Evolutionary conservation across 2,113 vertebrate genomes (phyloP).

Genomic region (Emydocephalus ijimae): DNA sequence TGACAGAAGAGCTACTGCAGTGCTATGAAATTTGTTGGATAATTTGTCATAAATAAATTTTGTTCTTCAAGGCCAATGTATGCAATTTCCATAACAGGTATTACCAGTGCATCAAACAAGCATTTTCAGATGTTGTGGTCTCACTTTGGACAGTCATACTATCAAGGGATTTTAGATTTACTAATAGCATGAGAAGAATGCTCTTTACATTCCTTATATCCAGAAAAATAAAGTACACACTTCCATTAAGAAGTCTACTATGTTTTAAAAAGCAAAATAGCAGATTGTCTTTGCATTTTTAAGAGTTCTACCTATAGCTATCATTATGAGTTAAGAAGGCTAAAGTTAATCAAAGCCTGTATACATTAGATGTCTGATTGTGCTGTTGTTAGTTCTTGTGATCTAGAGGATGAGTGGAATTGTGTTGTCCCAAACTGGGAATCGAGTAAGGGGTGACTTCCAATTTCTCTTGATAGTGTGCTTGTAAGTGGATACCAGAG

Average conservation of each 20-base stretch:
- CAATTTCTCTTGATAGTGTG: slow-evolving; percentile 29
- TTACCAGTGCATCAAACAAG: background rate
- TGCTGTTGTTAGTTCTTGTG: slow-evolving; percentile 14
- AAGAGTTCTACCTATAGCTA: slow-evolving; percentile 25
- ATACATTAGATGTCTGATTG: slow-evolving; percentile 30
- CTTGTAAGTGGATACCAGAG: slow-evolving; percentile 44
- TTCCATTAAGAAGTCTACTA: background rate
- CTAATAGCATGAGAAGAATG: background rate
- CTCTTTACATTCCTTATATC: background rate
- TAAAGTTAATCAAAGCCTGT: slow-evolving; percentile 44
- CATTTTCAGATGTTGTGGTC: background rate
- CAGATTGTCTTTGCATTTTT: background rate
- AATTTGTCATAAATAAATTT: background rate
- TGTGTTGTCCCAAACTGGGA: background rate
- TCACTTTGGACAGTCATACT: background rate
- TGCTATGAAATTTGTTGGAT: background rate
- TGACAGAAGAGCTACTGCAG: background rate
- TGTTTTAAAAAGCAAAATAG: background rate
- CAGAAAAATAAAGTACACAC: background rate
- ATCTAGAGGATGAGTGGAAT: slow-evolving; percentile 1
- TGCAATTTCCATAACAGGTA: background rate
- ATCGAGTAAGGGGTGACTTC: background rate
- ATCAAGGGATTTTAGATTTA: background rate
- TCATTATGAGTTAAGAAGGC: slow-evolving; percentile 37
- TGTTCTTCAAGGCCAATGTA: background rate